Evolutionary conservation across 1,140 invertebrate species (phyloP).

Genomic region (Pissodes strobi): DNA sequence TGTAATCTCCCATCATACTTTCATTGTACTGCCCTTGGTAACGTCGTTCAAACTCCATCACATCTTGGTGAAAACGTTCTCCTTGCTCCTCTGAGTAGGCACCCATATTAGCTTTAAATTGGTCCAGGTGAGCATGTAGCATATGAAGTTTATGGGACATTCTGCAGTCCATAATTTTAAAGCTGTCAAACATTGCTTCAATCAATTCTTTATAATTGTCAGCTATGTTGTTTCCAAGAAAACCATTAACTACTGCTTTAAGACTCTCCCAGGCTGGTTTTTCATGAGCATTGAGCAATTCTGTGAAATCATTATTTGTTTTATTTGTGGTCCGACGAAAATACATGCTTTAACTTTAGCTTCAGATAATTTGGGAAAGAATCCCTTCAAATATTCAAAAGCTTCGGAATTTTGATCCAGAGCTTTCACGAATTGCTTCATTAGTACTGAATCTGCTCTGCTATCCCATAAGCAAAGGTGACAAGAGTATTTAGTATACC

Average conservation of each 20-base stretch:
- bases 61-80: conserved; percentile 53
- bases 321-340: too few relatives aligned
- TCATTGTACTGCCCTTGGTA: too few relatives aligned
- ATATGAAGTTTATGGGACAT: conserved; percentile 55
- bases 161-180: conserved; percentile 48
- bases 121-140: conserved; percentile 53
- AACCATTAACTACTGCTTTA: conserved; percentile 45
- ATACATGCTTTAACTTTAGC: conserved; percentile 10
- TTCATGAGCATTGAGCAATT: not conserved
- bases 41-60: too few relatives aligned
- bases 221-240: conserved; percentile 43
- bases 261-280: conserved; percentile 20
- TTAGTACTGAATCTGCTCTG: conserved; percentile 44
- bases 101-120: conserved; percentile 52
- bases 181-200: not conserved
- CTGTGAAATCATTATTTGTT: not conserved
- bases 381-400: too few relatives aligned
- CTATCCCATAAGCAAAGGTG: conserved; percentile 58
- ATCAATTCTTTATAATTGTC: conserved; percentile 43
- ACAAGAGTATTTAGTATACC: conserved; percentile 56
- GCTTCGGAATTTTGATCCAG: too few relatives aligned
- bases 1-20: too few relatives aligned
- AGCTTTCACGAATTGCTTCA: conserved; percentile 37
- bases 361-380: too few relatives aligned
- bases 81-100: conserved; percentile 45